These are phyloP conservation scores for Mycetomoellerius zeteki DNA, from an alignment of 1,140 invertebrate species.

Conservation along the genomic window DNA sequence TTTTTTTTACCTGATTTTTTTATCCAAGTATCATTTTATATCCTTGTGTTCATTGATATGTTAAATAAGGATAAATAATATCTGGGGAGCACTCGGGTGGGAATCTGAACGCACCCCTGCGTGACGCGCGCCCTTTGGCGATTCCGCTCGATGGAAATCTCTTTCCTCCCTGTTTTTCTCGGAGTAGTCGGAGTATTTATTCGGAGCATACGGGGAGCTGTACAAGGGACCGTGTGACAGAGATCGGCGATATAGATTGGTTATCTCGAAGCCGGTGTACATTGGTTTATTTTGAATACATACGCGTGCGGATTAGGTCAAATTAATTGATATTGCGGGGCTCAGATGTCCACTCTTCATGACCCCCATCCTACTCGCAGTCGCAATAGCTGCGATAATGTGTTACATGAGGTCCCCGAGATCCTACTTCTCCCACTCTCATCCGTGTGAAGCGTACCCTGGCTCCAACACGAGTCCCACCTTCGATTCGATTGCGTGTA, in stretches of 20 bases:
- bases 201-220: not conserved
- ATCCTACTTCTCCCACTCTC: slow-evolving; percentile 37
- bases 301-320: not conserved
- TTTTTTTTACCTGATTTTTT: no score
- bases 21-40: no score
- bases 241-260: not conserved
- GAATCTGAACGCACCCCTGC: not conserved
- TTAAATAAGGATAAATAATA: no score
- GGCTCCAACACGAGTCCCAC: not conserved
- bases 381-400: not conserved
- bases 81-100: no score
- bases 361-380: not conserved
- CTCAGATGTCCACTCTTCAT: not conserved
- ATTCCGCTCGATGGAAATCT: not conserved
- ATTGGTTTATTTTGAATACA: slow-evolving; percentile 11
- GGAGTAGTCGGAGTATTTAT: not conserved
- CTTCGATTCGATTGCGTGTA: not conserved
- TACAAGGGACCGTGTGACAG: not conserved
- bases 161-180: not conserved
- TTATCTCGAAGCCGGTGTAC: not conserved
- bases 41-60: no score
- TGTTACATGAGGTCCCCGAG: not conserved
- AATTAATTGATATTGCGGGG: not conserved
- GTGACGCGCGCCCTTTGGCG: not conserved
- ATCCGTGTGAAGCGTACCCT: not conserved